Base-by-base conservation (phyloP, 2,113 vertebrate genomes). In the Neodontobutis hainanensis region DNA sequence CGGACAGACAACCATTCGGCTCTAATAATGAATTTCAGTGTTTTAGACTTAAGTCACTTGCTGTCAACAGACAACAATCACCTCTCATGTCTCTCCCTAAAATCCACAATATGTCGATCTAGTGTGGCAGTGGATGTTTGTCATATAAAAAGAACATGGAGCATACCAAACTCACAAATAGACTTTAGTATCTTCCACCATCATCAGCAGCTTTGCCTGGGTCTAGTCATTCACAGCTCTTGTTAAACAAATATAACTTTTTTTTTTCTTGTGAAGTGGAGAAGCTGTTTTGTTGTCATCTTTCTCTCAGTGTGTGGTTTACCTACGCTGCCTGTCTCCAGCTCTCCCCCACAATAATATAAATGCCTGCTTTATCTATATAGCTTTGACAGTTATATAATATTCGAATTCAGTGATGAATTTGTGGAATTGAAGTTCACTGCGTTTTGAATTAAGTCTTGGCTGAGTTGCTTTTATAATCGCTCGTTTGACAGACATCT, bases 241-340 rank as follows among this genome's bases (percentile, higher is more conserved):
- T 68, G 44, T 60, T 42, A 42, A 78, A 65, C 42, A 57, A 63
- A 74, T 63, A 15, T 16, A 47, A 40, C 40, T n/a, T 47, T 62
- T 65, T 65, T 73, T 19, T 73, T 68, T 34, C 50, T 61, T 8
- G 10, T 70, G 55, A 60, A 46, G 60, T 19, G 44, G 68, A 68
- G 27, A 59, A 15, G 9, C 56, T 57, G 35, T 61, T 50, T 46
- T 35, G 50, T 55, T 61, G 43, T 65, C 45, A 3, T 62, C 77
- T 61, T 44, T 34, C 61, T 10, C 6, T 62, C 32, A 12, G 5
- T 52, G 34, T 27, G 51, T 11, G 68, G 45, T 65, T 50, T 8
- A 60, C n/a, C 34, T 62, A 38, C 51, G 5, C 43, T 1, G 4
- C 50, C 60, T 48, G 11, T 44, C 59, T 63, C 58, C 27, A 19